A percentile compares a stretch with the other conserved stretches of the same genome.
phyloP scores from a whole-genome alignment of 1,140 invertebrate species.

The Aphelenchoides avenae region DNA sequence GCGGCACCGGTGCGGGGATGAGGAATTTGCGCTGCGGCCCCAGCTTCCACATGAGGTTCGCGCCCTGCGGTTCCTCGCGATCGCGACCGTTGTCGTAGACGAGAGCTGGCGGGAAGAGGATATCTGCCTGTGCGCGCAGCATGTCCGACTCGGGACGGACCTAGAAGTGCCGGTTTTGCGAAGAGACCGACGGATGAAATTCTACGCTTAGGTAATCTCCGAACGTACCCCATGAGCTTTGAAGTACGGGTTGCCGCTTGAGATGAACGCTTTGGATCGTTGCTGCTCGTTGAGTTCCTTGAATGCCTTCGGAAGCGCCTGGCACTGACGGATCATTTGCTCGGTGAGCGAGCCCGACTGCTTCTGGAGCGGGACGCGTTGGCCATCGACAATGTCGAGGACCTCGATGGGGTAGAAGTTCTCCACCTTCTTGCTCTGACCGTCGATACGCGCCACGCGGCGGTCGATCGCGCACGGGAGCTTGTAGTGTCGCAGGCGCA shows the following conservation, averaged over 20 bases:
- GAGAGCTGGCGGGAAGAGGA: slow-evolving; percentile 13
- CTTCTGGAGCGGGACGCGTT: slow-evolving; percentile 13
- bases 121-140: slow-evolving; percentile 1
- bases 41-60: slow-evolving; percentile 6
- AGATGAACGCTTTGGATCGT: not conserved
- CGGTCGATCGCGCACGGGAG: slow-evolving; percentile 15
- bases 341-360: slow-evolving; percentile 5
- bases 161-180: not conserved
- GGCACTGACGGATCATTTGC: slow-evolving; percentile 9
- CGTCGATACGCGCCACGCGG: not conserved
- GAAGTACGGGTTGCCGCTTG: slow-evolving; percentile 5
- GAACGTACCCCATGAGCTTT: not conserved
- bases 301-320: slow-evolving; percentile 6
- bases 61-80: slow-evolving; percentile 3
- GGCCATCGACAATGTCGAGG: slow-evolving; percentile 9
- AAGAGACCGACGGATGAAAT: no score
- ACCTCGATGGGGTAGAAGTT: slow-evolving; percentile 9
- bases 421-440: not conserved
- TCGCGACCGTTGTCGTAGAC: not conserved
- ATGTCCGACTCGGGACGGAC: slow-evolving; percentile 4
- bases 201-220: no score
- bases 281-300: not conserved
- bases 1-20: not conserved
- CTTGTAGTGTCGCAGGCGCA: slow-evolving; percentile 7
- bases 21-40: slow-evolving; percentile 3